phyloP scores from a whole-genome alignment of 1,140 invertebrate species.

The Heterodera schachtii region DNA sequence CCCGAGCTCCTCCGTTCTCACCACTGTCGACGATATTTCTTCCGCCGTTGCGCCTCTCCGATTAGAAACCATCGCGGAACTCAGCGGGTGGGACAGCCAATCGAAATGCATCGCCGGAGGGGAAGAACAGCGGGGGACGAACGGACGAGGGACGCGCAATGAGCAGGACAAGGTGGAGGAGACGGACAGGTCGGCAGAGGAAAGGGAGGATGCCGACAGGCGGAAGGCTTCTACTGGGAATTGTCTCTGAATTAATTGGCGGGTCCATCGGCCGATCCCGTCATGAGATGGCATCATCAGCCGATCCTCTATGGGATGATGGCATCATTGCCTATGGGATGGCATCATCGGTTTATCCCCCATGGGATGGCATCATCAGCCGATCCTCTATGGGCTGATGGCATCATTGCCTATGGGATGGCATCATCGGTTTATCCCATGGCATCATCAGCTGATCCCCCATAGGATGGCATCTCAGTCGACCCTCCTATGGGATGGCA shows the following conservation, averaged over 20 bases:
- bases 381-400: no score
- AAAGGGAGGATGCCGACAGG: not conserved
- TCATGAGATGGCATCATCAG: no score
- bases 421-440: no score
- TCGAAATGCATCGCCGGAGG: not conserved
- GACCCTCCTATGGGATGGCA: no score
- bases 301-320: no score
- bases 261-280: no score
- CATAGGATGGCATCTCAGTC: no score
- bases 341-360: no score
- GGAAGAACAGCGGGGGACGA: constrained; percentile 6
- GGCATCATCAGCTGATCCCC: no score
- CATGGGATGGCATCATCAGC: no score
- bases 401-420: no score
- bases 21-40: constrained; percentile 5
- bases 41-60: not conserved
- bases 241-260: not conserved
- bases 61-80: not conserved
- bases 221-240: not conserved
- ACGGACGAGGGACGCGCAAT: not conserved
- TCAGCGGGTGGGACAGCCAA: not conserved
- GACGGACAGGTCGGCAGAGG: constrained; percentile 7
- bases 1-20: not conserved
- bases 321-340: no score
- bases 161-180: constrained; percentile 10